A percentile compares a stretch with the other conserved stretches of the same genome.
phyloP scores from a whole-genome alignment of 2,888 invertebrate genomes.

The Cataglyphis albicans region DNA sequence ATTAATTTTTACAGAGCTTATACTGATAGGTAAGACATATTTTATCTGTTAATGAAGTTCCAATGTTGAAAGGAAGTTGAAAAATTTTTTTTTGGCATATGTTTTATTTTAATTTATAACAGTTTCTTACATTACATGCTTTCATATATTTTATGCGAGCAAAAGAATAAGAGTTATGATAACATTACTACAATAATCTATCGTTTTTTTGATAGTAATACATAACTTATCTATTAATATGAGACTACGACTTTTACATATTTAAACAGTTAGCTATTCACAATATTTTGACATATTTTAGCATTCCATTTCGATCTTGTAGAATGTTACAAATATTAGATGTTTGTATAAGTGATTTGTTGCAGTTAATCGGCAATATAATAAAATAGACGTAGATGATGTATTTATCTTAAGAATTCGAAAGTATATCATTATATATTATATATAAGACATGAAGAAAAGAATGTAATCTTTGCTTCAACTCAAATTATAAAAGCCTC shows the following conservation, averaged over 20 bases:
- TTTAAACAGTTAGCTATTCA: conserved; percentile 7
- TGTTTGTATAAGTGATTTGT: background rate
- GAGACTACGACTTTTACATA: conserved; percentile 1
- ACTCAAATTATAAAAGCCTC: conserved; percentile 13
- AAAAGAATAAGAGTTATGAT: background rate
- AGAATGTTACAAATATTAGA: conserved; percentile 10
- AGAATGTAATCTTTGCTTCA: conserved; percentile 15
- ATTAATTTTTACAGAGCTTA: conserved; percentile 1
- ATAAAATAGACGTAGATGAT: conserved; percentile 16
- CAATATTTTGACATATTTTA: conserved; percentile 9
- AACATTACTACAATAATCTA: background rate
- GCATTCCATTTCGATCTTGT: conserved; percentile 23
- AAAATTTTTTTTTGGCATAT: background rate
- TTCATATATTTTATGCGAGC: background rate
- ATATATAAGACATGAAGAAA: conserved; percentile 5
- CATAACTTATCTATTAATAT: background rate
- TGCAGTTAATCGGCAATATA: conserved; percentile 6
- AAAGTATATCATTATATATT: conserved; percentile 29
- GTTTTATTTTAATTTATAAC: conserved; percentile 32
- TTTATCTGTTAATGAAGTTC: conserved; percentile 16
- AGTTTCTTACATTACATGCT: conserved; percentile 26
- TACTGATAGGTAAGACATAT: conserved; percentile 9
- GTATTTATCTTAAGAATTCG: conserved; percentile 18
- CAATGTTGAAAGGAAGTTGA: background rate
- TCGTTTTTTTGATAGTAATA: conserved; percentile 10